Evolutionary conservation across 2,113 vertebrate genomes (phyloP).

Genomic region (Pollachius pollachius): DNA sequence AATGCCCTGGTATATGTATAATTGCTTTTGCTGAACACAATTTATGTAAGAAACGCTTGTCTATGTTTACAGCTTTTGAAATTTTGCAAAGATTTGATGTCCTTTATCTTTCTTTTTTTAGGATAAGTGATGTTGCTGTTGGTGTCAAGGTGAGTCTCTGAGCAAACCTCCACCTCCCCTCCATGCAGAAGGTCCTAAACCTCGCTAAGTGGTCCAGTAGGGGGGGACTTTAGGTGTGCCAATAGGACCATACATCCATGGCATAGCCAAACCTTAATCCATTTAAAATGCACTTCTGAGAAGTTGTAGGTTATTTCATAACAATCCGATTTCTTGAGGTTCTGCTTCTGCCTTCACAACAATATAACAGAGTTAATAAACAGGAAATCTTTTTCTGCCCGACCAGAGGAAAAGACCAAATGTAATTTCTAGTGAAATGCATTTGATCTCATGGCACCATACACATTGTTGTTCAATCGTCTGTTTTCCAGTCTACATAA

Average conservation of each 20-base stretch:
- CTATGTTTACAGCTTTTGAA: neutral
- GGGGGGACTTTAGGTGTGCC: too few relatives aligned
- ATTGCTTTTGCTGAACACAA: too few relatives aligned
- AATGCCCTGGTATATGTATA: too few relatives aligned
- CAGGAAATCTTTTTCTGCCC: neutral
- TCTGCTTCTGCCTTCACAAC: neutral
- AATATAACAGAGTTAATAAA: neutral
- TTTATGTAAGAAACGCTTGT: neutral
- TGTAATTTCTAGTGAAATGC: slow-evolving; percentile 18
- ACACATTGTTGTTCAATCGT: slow-evolving; percentile 47
- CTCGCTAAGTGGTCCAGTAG: too few relatives aligned
- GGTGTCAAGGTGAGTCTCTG: slow-evolving; percentile 90
- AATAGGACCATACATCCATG: too few relatives aligned
- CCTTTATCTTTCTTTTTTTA: slow-evolving; percentile 63
- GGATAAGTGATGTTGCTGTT: slow-evolving; percentile 94
- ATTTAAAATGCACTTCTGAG: neutral
- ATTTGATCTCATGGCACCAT: slow-evolving; percentile 28
- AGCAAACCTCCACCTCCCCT: neutral
- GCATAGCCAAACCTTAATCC: too few relatives aligned
- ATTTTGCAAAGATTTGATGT: slow-evolving; percentile 1
- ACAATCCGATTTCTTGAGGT: slow-evolving; percentile 33
- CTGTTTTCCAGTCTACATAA: slow-evolving; percentile 39
- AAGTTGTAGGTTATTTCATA: neutral
- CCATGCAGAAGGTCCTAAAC: too few relatives aligned
- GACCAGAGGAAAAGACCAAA: neutral